Percentiles rank a stretch among this genome's conserved stretches.
Conservation (phyloP, 2,797 vertebrate species). For the Hapalemur alaotrensis region DNA sequence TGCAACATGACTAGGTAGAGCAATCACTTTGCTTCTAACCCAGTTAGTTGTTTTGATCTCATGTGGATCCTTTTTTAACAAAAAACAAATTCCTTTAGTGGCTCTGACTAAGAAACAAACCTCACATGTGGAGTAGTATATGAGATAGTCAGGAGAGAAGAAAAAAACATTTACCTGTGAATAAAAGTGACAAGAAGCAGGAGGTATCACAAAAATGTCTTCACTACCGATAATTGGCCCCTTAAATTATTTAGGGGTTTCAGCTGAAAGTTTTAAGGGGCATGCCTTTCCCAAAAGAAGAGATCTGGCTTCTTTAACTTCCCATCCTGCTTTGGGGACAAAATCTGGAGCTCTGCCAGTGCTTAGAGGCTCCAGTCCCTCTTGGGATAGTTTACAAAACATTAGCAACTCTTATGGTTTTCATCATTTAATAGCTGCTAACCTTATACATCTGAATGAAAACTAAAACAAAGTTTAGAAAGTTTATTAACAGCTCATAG, state of each 20-base stretch:
- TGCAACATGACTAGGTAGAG: neutral
- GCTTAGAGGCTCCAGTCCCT: neutral
- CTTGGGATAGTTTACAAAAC: slow-evolving; percentile 56
- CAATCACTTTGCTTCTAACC: slow-evolving; percentile 9
- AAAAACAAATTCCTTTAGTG: neutral
- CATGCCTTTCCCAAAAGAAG: neutral
- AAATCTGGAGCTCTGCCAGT: neutral
- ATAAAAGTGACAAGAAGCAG: neutral
- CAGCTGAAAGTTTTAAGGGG: neutral
- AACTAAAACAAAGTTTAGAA: slow-evolving; percentile 26
- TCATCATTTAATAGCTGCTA: slow-evolving; percentile 52
- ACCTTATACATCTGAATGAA: slow-evolving; percentile 18
- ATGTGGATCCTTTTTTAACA: neutral
- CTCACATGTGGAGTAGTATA: no score
- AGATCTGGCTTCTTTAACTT: slow-evolving; percentile 15
- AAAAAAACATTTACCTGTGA: neutral
- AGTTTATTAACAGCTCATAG: neutral
- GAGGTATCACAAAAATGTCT: neutral
- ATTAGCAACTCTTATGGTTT: slow-evolving; percentile 46
- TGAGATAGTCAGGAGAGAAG: neutral
- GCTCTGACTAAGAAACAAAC: neutral
- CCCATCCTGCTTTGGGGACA: neutral
- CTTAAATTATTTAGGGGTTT: neutral
- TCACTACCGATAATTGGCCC: neutral
- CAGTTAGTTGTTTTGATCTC: neutral